A percentile compares a stretch with the other conserved stretches of the same genome.
phyloP scores from a whole-genome alignment of 2,888 invertebrate genomes.

The Aplocera efformata region DNA sequence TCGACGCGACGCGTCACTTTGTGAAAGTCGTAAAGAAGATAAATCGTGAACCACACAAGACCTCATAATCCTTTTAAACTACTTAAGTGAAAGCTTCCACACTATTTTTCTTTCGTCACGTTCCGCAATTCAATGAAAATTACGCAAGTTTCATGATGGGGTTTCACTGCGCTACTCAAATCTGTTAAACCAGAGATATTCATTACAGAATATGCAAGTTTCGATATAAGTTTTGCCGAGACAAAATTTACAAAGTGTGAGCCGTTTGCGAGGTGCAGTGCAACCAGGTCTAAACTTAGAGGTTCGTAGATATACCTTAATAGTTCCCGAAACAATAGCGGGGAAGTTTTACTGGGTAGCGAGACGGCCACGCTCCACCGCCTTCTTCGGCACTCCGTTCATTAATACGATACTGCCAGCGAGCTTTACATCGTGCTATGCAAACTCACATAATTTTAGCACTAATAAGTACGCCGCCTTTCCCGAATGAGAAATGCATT shows the following conservation, averaged over 20 bases:
- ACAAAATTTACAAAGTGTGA: constrained; percentile 54
- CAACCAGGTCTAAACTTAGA: constrained; percentile 45
- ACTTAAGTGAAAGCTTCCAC: constrained; percentile 47
- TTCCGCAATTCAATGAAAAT: constrained; percentile 32
- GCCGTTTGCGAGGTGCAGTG: constrained; percentile 56
- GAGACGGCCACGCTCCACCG: constrained; percentile 25
- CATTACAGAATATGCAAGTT: constrained; percentile 38
- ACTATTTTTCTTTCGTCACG: constrained; percentile 37
- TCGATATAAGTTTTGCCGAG: constrained; percentile 39
- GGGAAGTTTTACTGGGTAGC: constrained; percentile 47
- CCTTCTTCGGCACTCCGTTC: constrained; percentile 30
- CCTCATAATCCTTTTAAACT: constrained; percentile 62
- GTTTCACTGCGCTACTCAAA: constrained; percentile 21
- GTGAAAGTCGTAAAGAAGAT: constrained; percentile 73
- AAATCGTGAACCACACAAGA: constrained; percentile 61
- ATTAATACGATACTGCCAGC: constrained; percentile 40
- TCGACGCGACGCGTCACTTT: constrained; percentile 52
- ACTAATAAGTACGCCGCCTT: constrained; percentile 34
- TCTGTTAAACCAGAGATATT: constrained; percentile 22
- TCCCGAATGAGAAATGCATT: constrained; percentile 33
- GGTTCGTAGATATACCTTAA: constrained; percentile 35
- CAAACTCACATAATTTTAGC: constrained; percentile 41
- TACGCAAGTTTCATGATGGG: constrained; percentile 16
- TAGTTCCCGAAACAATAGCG: constrained; percentile 57
- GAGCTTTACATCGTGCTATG: constrained; percentile 31